Base-by-base conservation (phyloP, 2,797 vertebrate genomes). In the Hybognathus amarus region DNA sequence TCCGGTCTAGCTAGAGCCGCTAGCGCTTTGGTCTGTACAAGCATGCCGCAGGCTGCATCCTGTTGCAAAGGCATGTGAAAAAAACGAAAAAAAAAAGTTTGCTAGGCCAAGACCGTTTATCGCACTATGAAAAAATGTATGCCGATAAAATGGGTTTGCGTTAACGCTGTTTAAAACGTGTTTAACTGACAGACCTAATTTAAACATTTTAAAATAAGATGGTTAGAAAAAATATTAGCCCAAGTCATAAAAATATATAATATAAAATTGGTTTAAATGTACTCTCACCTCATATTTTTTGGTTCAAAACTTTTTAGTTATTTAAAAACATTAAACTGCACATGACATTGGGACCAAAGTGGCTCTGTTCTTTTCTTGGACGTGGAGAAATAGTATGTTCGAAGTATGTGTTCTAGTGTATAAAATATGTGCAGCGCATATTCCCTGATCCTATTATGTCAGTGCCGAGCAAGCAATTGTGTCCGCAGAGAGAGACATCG, bases 341-440 rank as follows among this genome's bases (percentile, higher is more conserved):
- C 4, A n/a, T 77, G n/a, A 59, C 30, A 33, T 54, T 33, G 30
- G 71, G 27, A 33, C 54, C 36, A 27, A 42, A 56, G 22, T 42
- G 10, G 2, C 36, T 52, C 2, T 66, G 45, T 33, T 47, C 18
- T 80, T 80, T 70, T 59, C 40, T 61, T 70, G 56, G 56, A 64
- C 10, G 33, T 33, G 76, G 76, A 77, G 24, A 70, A 40, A 27
- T n/a, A 69, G 10, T 56, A 38, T 70, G 66, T 70, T 80, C n/a
- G 11, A 67, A 15, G 50, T 40, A 68, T 30, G n/a, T 80, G 59
- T 63, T 27, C n/a, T 27, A 36, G 20, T 50, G 38, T 11, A 54
- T 42, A n/a, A 59, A 70, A 42, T 69, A n/a, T 80, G 78, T 56
- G n/a, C 66, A 69, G 17, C n/a, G 2, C 64, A 54, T 22, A 56